Base-by-base conservation (phyloP, 2,113 vertebrate species). In the Gymnocephalus cernua region DNA sequence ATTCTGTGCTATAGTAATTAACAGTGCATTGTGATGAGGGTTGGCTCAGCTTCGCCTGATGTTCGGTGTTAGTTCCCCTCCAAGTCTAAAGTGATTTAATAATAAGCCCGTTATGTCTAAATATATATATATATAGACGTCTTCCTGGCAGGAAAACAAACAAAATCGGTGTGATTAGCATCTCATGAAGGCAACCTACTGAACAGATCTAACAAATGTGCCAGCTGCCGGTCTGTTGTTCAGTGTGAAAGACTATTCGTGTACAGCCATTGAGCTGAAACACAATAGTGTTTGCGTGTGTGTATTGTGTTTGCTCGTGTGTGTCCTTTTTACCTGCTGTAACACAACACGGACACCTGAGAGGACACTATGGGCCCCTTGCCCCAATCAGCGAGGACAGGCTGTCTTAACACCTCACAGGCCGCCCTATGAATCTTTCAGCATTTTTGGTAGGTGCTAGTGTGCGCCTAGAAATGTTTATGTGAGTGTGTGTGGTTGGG, bases 341-440 rank as follows among this genome's bases (percentile, higher is more conserved):
- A 91, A 92, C 53, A 63, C 71, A 87, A 89, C 82, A 58, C 88
- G 2, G 88, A 83, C 61, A 87, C 79, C 80, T 79, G 85, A 93
- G 79, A 86, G 62, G 65, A 79, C 14, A 25, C 58, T 1, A 5
- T 66, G 72, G 74, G 77, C 83, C 70, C 74, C 54, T 77, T 54
- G 44, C 35, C 61, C 58, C 25, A 45, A 23, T 32, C 78, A 68
- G 16, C 38, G 74, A 48, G 48, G 67, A 51, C 66, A 72, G 13
- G 0, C 57, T 77, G 63, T 77, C 69, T 82, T 68, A 50, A 81
- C 77, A 59, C 70, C 23, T 35, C 38, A 7, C 47, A 27, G 48
- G 47, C 38, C 0, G 16, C 53, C 18, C 56, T 68, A 83, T 74
- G 41, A 86, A 77, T 79, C 66, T 79, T 77, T 77, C 25, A 77